A percentile compares a stretch with the other conserved stretches of the same genome.
These are phyloP conservation scores for Brachylomia viminalis DNA, from an alignment of 2,888 invertebrate species.

Conservation along the genomic window DNA sequence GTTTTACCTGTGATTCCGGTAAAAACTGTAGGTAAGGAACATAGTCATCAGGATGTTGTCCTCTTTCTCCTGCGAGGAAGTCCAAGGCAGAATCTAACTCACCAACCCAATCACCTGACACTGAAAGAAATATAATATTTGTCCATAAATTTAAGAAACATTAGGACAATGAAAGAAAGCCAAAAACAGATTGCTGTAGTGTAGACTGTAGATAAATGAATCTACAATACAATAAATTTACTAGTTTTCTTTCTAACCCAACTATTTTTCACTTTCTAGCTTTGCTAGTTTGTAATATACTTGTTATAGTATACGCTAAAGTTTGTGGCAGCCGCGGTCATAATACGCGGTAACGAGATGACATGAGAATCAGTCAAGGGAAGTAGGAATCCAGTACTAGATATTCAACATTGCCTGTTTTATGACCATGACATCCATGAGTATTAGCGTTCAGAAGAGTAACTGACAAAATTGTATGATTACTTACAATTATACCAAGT, in stretches of 20 bases:
- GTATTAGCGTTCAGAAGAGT: neutral
- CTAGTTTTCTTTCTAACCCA: too few species aligned
- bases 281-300: neutral
- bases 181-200: neutral
- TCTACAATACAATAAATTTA: too few species aligned
- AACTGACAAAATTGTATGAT: neutral
- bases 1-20: constrained; percentile 89
- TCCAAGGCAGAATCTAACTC: constrained; percentile 94
- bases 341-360: neutral
- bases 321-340: neutral
- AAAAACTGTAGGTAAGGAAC: constrained; percentile 97
- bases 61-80: constrained; percentile 95
- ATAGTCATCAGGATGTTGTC: constrained; percentile 96
- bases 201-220: too few species aligned
- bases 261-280: neutral
- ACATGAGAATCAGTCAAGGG: neutral
- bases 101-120: constrained; percentile 93
- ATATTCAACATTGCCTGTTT: neutral
- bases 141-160: neutral
- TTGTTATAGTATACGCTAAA: neutral
- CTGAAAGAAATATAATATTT: constrained; percentile 69
- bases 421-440: neutral
- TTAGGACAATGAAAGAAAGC: neutral
- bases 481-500: constrained; percentile 93
- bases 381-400: neutral